Evolutionary conservation across 2,797 vertebrate genomes (phyloP), one percentile per base, ranked within the genome.

Genomic region (Hydrolagus colliei): DNA sequence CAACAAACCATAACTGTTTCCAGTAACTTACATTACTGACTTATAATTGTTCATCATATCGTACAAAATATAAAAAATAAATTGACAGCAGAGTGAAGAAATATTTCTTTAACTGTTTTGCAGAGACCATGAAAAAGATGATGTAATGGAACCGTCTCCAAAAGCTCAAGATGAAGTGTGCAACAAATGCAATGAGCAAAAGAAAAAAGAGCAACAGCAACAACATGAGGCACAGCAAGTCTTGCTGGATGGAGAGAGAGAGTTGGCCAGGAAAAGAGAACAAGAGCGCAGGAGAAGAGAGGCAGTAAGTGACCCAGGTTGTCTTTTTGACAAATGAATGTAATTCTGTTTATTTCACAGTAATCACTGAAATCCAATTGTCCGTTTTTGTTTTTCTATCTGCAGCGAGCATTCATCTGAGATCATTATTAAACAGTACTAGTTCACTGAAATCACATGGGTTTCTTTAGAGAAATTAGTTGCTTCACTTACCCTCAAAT

Each of bases 231-330:
- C 65, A 65, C 88, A 88, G 71, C 86, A 87, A 9, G 61, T 71
- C 0, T 41, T 59, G 35, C 84, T 93, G 87, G 89, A 92, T 52
- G 87, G 87, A 85, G 93, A 95, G 12, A 92, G 95, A 74, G 93
- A 94, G 86, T 88, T 95, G 91, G 97, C 97, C 35, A 96, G 95
- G 84, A 94, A 90, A 87, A 94, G 89, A 87, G 97, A 97, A 87
- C 96, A 97, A 87, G 97, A 98, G 68, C 95, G 96, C 11, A 95
- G 97, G 86, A 91, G 95, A 61, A 94, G 91, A 89, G 94, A 96
- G 90, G 94, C 93, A 59, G 97, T 99, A 91, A 96, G 96, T 95
- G 85, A 32, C 63, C 65, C 14, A 35, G 11, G 32, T 35, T 4
- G 27, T 35, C 22, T 32, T 65, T 79, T 35, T 9, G 20, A 86